Evolutionary conservation across 2,113 vertebrate genomes (phyloP).

Genomic region (Panthera uncia): DNA sequence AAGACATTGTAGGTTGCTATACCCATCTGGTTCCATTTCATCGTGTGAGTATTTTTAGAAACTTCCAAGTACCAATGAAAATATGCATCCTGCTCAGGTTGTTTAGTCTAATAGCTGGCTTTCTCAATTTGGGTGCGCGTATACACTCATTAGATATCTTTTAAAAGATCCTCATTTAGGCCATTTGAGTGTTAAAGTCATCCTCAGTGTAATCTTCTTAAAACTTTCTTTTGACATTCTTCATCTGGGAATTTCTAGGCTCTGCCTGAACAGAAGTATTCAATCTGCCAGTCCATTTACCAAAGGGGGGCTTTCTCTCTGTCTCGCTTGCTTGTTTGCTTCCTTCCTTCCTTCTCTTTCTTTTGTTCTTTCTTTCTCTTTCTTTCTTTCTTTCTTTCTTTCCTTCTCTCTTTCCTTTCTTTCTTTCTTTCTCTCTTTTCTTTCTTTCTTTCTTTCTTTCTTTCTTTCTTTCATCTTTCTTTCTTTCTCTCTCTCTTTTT

Average conservation of each 20-base stretch:
- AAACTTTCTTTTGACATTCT: not conserved
- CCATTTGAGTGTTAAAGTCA: not conserved
- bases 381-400: not conserved
- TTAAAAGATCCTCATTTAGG: not conserved
- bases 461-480: not conserved
- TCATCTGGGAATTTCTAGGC: not conserved
- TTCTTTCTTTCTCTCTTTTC: not conserved
- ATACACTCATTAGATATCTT: not conserved
- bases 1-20: not conserved
- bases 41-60: not conserved
- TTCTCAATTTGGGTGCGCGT: not conserved
- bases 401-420: not conserved
- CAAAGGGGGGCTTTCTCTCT: not conserved
- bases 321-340: not conserved
- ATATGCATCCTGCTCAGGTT: not conserved
- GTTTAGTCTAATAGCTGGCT: not conserved
- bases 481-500: not conserved
- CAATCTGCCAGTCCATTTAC: not conserved
- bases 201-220: not conserved
- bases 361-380: not conserved
- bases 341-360: no score
- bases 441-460: no score
- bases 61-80: not conserved
- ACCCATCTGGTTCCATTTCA: not conserved
- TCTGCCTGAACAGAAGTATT: not conserved